Evolutionary conservation across 2,113 vertebrate species (phyloP).

Genomic region (Saccopteryx leptura): DNA sequence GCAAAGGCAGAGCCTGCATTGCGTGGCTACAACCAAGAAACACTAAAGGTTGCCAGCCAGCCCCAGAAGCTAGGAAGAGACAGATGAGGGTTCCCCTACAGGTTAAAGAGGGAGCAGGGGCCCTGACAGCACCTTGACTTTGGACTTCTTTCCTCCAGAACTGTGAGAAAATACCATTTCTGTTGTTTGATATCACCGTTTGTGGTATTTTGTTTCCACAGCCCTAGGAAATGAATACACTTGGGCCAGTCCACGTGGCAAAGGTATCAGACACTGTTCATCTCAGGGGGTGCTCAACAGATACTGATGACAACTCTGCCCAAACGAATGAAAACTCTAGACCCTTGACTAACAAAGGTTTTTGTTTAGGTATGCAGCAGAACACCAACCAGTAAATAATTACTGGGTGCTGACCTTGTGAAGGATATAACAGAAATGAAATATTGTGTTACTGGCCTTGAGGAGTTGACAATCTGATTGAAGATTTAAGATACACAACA

Average conservation of each 20-base stretch:
- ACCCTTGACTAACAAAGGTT: background rate
- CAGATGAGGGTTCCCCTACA: background rate
- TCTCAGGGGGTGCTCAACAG: background rate
- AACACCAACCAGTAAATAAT: background rate
- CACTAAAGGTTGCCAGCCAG: background rate
- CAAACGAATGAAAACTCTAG: background rate
- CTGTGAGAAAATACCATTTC: background rate
- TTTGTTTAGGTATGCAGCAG: background rate
- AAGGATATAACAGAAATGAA: slow-evolving; percentile 4
- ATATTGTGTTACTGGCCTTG: background rate
- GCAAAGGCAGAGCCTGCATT: background rate
- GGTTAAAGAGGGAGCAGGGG: background rate
- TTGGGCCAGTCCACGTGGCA: background rate
- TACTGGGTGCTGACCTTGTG: background rate
- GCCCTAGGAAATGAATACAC: background rate
- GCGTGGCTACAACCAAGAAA: background rate
- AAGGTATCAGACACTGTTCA: background rate
- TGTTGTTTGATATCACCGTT: background rate
- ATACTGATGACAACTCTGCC: background rate
- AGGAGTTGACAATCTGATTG: background rate
- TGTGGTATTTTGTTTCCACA: background rate
- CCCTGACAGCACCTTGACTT: background rate
- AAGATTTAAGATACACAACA: background rate
- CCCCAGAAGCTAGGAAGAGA: background rate
- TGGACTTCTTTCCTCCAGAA: background rate